Conservation (phyloP, 2,797 vertebrate species). For the Echeneis naucrates region DNA sequence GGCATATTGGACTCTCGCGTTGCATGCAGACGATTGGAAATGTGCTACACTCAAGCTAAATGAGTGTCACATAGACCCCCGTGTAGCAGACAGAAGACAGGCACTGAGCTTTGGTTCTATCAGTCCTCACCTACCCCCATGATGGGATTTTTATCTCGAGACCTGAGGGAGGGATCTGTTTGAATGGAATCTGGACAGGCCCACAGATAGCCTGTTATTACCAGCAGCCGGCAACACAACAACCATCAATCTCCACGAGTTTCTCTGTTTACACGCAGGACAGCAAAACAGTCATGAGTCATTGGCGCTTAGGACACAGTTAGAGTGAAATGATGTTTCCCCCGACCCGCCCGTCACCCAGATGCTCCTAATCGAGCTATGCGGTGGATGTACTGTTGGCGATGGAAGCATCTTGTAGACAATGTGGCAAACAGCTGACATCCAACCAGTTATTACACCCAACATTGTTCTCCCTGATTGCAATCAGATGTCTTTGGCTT, state of each 20-base stretch:
- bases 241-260: slow-evolving; percentile 75
- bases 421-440: slow-evolving; percentile 45
- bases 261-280: slow-evolving; percentile 70
- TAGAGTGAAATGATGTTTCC: slow-evolving; percentile 59
- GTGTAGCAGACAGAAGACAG: slow-evolving; percentile 26
- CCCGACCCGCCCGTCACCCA: slow-evolving; percentile 24
- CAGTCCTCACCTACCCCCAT: slow-evolving; percentile 68
- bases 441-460: slow-evolving; percentile 68
- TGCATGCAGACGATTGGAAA: slow-evolving; percentile 53
- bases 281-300: slow-evolving; percentile 66
- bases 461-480: slow-evolving; percentile 73
- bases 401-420: slow-evolving; percentile 38
- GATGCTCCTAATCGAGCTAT: slow-evolving; percentile 68
- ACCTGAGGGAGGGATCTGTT: slow-evolving; percentile 77
- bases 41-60: slow-evolving; percentile 50
- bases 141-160: slow-evolving; percentile 81
- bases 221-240: slow-evolving; percentile 60
- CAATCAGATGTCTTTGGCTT: slow-evolving; percentile 71
- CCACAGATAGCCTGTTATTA: slow-evolving; percentile 78
- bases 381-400: slow-evolving; percentile 38
- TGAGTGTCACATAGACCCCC: slow-evolving; percentile 47
- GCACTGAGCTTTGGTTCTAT: slow-evolving; percentile 64
- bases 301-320: slow-evolving; percentile 61
- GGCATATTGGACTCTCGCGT: slow-evolving; percentile 66
- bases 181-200: slow-evolving; percentile 75